Base-by-base conservation (phyloP, 2,113 vertebrate genomes). In the Ariopsis seemanni region DNA sequence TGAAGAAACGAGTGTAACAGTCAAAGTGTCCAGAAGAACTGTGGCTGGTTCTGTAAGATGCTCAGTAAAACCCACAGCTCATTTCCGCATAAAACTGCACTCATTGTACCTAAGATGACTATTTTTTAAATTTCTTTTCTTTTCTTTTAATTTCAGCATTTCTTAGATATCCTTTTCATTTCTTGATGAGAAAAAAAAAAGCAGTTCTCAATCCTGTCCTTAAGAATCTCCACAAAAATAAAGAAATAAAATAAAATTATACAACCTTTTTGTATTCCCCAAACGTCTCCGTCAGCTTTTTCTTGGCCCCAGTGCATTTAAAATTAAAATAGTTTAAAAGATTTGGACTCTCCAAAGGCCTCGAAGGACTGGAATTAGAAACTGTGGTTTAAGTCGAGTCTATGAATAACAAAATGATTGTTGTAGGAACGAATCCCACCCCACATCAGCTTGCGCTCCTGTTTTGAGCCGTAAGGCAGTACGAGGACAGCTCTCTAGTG, bases 401-500 rank as follows among this genome's bases (percentile, higher is more conserved):
- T 77, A 71, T 60, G n/a, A 34, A 65, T 75, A 55, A 84, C 75
- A 75, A 83, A 88, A 88, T 71, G 85, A 83, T 78, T 69, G 53
- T n/a, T 83, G 15, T 48, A 27, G n/a, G n/a, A 63, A 83, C 34
- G 57, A 55, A 87, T 82, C 20, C 25, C 63, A 48, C 25, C 27
- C 25, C 15, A 63, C 25, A 53, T 77, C 74, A 58, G 85, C 50
- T 57, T 81, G 74, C 69, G 83, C 48, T 42, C 7, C 57, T n/a
- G 83, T 58, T 63, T 63, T 58, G 85, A 55, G 82, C 79, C 63
- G 42, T 30, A 25, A 74, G 84, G 63, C 58, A 83, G 42, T 42
- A 57, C 17, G 25, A 86, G 60, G 60, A 52, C 74, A 84, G 84
- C 74, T 86, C 60, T 82, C 86, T 84, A 27, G 62, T 69, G 67